phyloP scores from a whole-genome alignment of 2,113 vertebrate genomes.

The Octodon degus region DNA sequence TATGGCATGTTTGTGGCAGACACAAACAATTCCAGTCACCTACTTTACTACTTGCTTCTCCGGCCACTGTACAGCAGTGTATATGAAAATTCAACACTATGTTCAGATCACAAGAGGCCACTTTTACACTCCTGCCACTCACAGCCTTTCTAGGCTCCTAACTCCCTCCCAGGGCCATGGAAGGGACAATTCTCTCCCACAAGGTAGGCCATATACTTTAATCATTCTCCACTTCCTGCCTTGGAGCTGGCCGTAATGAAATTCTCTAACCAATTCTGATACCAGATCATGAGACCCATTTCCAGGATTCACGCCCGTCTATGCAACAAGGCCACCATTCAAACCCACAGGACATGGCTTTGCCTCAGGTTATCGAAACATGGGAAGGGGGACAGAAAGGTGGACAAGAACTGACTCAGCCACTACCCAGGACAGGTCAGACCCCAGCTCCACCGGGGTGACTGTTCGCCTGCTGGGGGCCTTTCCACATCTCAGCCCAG shows the following conservation, averaged over 20 bases:
- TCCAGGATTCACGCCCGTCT: not conserved
- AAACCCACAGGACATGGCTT: not conserved
- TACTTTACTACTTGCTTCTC: not conserved
- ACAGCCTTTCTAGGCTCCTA: not conserved
- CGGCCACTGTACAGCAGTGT: not conserved
- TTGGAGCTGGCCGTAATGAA: not conserved
- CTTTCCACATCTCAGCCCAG: not conserved
- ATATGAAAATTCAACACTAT: not conserved
- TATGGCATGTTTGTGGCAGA: not conserved
- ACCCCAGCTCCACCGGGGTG: not conserved
- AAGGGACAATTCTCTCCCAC: not conserved
- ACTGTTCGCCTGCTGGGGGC: not conserved
- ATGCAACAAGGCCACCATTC: not conserved
- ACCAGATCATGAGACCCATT: not conserved
- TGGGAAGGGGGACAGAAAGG: not conserved
- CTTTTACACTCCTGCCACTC: not conserved
- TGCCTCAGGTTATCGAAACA: not conserved
- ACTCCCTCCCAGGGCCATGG: not conserved
- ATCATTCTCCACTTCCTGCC: not conserved
- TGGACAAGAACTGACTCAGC: not conserved
- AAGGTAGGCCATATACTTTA: not conserved
- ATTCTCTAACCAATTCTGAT: not conserved
- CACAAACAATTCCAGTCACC: constrained; percentile 7
- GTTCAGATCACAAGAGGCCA: not conserved
- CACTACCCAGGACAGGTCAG: fast-evolving